phyloP scores from a whole-genome alignment of 2,888 invertebrate species.

The Cryptocephalus primarius region DNA sequence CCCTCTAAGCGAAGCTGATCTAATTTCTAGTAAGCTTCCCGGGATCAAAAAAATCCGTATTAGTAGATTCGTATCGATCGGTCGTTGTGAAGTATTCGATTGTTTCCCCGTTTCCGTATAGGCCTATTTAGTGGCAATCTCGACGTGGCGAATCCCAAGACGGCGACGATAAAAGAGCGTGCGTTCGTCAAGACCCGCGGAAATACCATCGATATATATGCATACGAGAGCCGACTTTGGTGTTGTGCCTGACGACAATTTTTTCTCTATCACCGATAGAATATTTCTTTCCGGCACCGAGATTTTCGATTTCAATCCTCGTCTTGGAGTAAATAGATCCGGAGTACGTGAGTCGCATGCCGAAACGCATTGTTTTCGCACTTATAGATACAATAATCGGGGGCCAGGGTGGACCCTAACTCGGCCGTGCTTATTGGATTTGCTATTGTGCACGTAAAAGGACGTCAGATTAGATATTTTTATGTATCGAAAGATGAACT shows the following conservation, averaged over 20 bases:
- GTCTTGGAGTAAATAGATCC: conserved; percentile 1
- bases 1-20: too few relatives aligned
- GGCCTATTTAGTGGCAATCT: too few relatives aligned
- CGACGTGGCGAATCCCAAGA: not conserved
- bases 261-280: not conserved
- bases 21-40: too few relatives aligned
- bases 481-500: not conserved
- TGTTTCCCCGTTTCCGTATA: too few relatives aligned
- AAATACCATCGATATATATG: not conserved
- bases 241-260: not conserved
- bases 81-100: too few relatives aligned
- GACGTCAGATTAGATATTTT: not conserved
- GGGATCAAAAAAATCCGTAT: too few relatives aligned
- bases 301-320: conserved; percentile 2
- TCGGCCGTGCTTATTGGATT: too few relatives aligned
- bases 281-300: not conserved
- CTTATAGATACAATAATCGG: not conserved
- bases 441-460: not conserved
- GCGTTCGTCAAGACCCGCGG: not conserved
- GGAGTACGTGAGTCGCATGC: not conserved
- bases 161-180: not conserved
- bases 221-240: not conserved
- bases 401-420: not conserved
- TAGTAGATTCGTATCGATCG: too few relatives aligned
- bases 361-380: not conserved